These are phyloP conservation scores for Orthosia incerta DNA, from an alignment of 2,888 invertebrate genomes.

Conservation along the genomic window DNA sequence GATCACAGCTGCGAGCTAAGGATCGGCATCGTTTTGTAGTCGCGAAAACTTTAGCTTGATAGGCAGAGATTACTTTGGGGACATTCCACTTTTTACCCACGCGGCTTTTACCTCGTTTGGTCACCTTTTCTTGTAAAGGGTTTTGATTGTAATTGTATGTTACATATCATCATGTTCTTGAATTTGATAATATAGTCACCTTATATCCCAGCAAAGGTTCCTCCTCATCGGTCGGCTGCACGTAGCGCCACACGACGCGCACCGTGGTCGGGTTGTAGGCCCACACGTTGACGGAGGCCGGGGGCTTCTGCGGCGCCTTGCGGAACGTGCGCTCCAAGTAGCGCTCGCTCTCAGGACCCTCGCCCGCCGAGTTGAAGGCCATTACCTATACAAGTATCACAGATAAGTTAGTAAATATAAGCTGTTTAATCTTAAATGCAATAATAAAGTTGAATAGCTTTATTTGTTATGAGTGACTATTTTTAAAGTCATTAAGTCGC, in stretches of 20 bases:
- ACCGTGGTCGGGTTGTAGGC: conserved; percentile 97
- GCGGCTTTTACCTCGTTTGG: conserved; percentile 70
- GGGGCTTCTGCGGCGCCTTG: conserved; percentile 98
- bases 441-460: not conserved
- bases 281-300: conserved; percentile 96
- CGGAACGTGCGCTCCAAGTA: conserved; percentile 96
- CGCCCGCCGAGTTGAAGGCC: conserved; percentile 99
- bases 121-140: conserved; percentile 60
- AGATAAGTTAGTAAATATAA: conserved; percentile 2
- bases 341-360: conserved; percentile 98
- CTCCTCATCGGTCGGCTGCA: conserved; percentile 97
- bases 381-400: conserved; percentile 90
- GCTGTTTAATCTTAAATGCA: not conserved
- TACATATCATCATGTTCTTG: conserved; percentile 77
- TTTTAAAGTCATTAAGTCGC: not conserved
- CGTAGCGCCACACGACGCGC: conserved; percentile 97
- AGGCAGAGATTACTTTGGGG: conserved; percentile 72
- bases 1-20: too few relatives aligned
- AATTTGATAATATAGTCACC: conserved; percentile 86
- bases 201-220: conserved; percentile 98
- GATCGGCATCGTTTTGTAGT: conserved; percentile 56
- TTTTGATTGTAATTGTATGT: conserved; percentile 68
- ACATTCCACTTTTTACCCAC: conserved; percentile 69
- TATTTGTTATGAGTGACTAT: conserved; percentile 1
- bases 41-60: conserved; percentile 67